phyloP scores from a whole-genome alignment of 2,113 vertebrate genomes.

The Sylvietta virens region DNA sequence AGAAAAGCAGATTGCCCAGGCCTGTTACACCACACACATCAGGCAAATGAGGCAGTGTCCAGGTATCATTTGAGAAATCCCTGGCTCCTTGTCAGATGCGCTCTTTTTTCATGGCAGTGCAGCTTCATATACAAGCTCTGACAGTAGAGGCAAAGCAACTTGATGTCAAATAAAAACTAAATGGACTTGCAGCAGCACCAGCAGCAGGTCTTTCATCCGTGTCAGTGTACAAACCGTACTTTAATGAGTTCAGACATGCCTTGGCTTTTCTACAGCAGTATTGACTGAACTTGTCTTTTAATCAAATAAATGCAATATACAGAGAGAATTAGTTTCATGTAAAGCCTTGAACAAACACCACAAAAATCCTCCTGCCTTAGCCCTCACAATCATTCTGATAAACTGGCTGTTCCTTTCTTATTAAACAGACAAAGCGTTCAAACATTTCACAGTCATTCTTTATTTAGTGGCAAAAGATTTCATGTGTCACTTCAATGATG shows the following conservation, averaged over 20 bases:
- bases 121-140: slow-evolving; percentile 32
- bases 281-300: slow-evolving; percentile 18
- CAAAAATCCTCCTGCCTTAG: not conserved
- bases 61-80: not conserved
- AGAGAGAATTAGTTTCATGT: slow-evolving; percentile 6
- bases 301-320: slow-evolving; percentile 30
- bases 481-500: not conserved
- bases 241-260: slow-evolving; percentile 45
- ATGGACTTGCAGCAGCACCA: slow-evolving; percentile 7
- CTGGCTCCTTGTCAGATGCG: not conserved
- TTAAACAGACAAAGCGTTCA: not conserved
- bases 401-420: not conserved
- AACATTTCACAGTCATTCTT: not conserved
- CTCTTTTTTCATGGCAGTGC: not conserved
- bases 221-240: not conserved
- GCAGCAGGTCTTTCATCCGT: slow-evolving; percentile 43
- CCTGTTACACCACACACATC: not conserved
- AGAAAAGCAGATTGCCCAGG: not conserved
- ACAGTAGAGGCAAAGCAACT: not conserved
- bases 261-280: slow-evolving; percentile 14
- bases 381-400: not conserved
- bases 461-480: slow-evolving; percentile 2
- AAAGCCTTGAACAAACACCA: not conserved
- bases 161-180: slow-evolving; percentile 17
- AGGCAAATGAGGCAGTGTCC: not conserved